Evolutionary conservation across 35 echinoderm and acorn worm genomes (phyloP), one percentile per base, ranked within the genome.

Genomic region (Ophiothrix spiculata): DNA sequence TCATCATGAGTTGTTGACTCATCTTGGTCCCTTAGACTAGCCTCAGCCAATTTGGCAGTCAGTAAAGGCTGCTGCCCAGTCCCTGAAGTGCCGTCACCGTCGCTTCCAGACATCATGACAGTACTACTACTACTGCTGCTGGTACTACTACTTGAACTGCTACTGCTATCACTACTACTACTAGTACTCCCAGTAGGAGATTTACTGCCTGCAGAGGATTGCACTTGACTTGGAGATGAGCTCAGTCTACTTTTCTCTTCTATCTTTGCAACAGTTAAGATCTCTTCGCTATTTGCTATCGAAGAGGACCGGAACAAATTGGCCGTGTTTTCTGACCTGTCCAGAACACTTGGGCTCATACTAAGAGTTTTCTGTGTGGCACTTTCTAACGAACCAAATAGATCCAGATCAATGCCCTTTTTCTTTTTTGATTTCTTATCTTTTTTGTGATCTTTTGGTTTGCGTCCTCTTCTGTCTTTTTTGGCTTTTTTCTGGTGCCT

Each of bases 311-410:
- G 84, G 56, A 87, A 97, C 40, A 97, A 54, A 41, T 97, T 97
- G 56, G 89, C 91, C 4, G 91, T 86, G 77, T 97, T 97, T 28
- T 89, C 84, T 2, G 87, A 84, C 13, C 84, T 80, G 75, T 97
- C 90, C 63, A 93, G 85, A 35, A 86, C 90, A 76, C 83, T 87
- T 13, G 91, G 87, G 49, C 91, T 97, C 88, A 90, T 97, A 35
- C 78, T 90, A 0, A 97, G 88, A 28, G 94, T 92, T 38, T 86
- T 91, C 88, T 97, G 87, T 0, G 94, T 97, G 32, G 94, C 94
- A 28, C 75, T 93, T 79, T 97, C 94, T 25, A 97, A 73, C 28
- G 94, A 97, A 8, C 94, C 94, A 56, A 97, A 82, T 36, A 86
- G 85, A 31, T 95, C 93, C 40, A 91, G 85, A 76, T 95, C 89